Evolutionary conservation across 2,888 invertebrate genomes (phyloP).

Genomic region (Ischnura elegans): DNA sequence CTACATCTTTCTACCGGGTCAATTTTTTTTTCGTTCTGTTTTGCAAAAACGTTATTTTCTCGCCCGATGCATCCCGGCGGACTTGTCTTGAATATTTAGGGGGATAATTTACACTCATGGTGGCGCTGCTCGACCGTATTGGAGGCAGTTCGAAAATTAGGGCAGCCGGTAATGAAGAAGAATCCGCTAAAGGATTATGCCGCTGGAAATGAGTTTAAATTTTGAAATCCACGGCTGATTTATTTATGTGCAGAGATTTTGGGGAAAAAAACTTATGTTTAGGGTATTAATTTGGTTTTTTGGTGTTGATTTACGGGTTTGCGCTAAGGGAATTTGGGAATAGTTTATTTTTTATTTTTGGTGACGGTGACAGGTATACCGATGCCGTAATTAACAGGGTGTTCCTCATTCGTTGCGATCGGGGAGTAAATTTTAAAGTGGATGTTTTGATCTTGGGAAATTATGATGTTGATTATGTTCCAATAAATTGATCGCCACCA

Average conservation of each 20-base stretch:
- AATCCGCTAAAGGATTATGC: neutral
- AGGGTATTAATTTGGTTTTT: neutral
- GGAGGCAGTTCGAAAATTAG: neutral
- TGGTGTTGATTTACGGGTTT: neutral
- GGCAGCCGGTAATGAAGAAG: neutral
- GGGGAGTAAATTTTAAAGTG: neutral
- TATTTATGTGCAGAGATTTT: neutral
- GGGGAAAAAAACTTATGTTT: neutral
- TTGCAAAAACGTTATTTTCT: no score
- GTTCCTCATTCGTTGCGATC: neutral
- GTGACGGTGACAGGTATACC: neutral
- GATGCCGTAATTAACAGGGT: neutral
- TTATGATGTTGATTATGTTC: neutral
- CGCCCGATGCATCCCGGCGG: neutral
- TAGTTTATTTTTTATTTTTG: neutral
- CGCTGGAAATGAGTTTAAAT: neutral
- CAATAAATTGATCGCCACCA: neutral
- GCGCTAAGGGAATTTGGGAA: neutral
- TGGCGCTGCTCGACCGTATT: neutral
- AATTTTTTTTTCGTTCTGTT: neutral
- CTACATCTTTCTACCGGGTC: neutral
- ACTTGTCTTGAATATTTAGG: constrained; percentile 38
- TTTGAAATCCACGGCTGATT: neutral
- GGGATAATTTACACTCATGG: neutral
- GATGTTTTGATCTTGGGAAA: neutral